Percentiles rank a stretch among this genome's conserved stretches.
These are phyloP conservation scores for Wiebesia pumilae DNA, from an alignment of 1,140 invertebrate species.

Conservation along the genomic window DNA sequence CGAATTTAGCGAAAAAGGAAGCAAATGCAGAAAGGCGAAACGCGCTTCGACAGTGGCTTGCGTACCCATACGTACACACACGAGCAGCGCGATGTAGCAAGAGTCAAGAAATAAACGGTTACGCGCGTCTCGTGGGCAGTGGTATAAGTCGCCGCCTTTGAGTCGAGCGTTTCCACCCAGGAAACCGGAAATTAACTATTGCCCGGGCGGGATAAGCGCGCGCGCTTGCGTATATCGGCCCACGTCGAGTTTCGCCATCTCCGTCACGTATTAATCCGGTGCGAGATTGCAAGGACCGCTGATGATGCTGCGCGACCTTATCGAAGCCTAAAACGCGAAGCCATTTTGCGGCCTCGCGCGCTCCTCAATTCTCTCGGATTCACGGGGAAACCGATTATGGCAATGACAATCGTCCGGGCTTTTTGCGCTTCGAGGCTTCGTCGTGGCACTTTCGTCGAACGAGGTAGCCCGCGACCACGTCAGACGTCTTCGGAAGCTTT, in stretches of 20 bases:
- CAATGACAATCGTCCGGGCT: too few species aligned
- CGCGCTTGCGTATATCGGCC: background rate
- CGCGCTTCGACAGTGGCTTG: background rate
- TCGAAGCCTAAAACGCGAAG: too few species aligned
- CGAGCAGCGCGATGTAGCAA: slow-evolving; percentile 22
- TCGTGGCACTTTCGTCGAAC: too few species aligned
- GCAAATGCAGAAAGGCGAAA: slow-evolving; percentile 16
- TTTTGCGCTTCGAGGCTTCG: too few species aligned
- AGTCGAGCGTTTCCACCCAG: slow-evolving; percentile 38
- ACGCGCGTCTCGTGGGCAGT: slow-evolving; percentile 15
- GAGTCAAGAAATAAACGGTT: slow-evolving; percentile 33
- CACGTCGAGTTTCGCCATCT: too few species aligned
- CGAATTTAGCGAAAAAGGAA: background rate
- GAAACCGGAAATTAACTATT: slow-evolving; percentile 50
- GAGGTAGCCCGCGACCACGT: too few species aligned
- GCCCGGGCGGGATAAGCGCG: slow-evolving; percentile 34
- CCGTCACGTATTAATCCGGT: too few species aligned
- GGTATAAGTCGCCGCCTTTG: slow-evolving; percentile 15
- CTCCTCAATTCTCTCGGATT: too few species aligned
- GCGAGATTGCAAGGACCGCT: too few species aligned
- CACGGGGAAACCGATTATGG: too few species aligned
- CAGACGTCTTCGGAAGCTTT: too few species aligned
- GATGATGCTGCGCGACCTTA: background rate
- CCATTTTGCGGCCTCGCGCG: too few species aligned
- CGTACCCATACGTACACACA: background rate